Evolutionary conservation across 2,113 vertebrate species (phyloP), one percentile per base, ranked within the genome.

Genomic region (Gnathonemus echidnorhynchus): DNA sequence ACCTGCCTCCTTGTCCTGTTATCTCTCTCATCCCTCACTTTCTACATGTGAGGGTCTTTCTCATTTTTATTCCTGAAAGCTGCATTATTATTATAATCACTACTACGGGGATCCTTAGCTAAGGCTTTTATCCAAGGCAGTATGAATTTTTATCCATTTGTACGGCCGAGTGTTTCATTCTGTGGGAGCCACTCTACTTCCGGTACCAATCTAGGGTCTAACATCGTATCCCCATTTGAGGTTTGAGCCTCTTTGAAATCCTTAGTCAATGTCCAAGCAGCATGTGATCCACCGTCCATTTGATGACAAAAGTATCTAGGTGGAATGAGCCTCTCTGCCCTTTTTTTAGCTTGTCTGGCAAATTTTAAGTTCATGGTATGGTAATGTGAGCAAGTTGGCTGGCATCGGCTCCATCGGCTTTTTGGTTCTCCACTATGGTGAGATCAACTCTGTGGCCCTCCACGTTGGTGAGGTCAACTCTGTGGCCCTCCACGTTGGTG

Each of bases 81-180:
- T 9, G 39, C 86, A 90, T 50, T 46, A 42, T 92, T 88, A 89
- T 89, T 90, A 88, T 91, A 89, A 90, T 91, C 83, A 90, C 92
- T 90, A 46, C 45, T 85, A 85, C 19, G 3, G 48, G 24, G 45
- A 85, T 85, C 42, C 83, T 85, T 85, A 85, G 83, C 83, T 85
- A 85, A 85, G 83, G 83, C 42, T 85, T 85, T 85, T 46, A 45
- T 85, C 39, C 42, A 3, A 85, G 24, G 45, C 39, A 85, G 39
- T 24, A n/a, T 85, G 19, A 21, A 85, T n/a, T 48, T 84, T 45
- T 84, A 84, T 39, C 80, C 80, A 85, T 21, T 46, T 85, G 45
- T 48, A 48, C 21, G 1, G 3, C 19, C 5, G 39, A 48, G 7
- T 85, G 39, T 88, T 42, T 62, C 74, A n/a, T 85, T 85, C 19